Evolutionary conservation across 2,113 vertebrate genomes (phyloP), one percentile per base, ranked within the genome.

Genomic region (Boulengeromyrus knoepffleri): DNA sequence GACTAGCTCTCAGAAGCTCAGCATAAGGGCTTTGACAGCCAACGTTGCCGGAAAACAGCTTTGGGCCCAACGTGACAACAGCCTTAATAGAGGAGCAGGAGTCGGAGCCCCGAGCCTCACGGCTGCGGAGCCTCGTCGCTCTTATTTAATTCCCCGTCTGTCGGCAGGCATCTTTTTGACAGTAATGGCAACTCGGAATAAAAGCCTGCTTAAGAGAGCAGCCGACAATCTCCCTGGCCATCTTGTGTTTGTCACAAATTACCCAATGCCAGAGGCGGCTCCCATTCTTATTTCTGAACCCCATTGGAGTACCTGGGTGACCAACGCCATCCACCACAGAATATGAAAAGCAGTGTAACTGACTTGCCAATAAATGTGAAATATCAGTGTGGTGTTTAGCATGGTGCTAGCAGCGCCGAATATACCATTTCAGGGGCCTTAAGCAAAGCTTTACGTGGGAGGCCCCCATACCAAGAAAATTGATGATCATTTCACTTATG

Each of bases 111-210:
- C 15, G 10, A 83, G 77, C 15, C 77, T 42, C 45, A n/a, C 45
- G 36, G 80, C 21, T 46, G 36, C 8, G 36, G 15, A 21, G 42
- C 42, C 39, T 24, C 36, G 39, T 10, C 19, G 39, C 83, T 46
- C 45, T 47, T 45, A 85, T 85, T 85, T 85, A 85, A 85, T 85
- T 85, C 83, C 45, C 83, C 83, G 36, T 85, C 83, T 85, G 45
- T 47, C 45, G 39, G 19, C 19, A 85, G 83, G 39, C 83, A 85
- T 85, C 83, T 45, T 21, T 56, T 47, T 85, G 42, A 85, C 83
- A 85, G 83, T 85, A 85, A 85, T 85, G 42, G 83, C 17, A 47
- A 46, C 17, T 85, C 8, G 3, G 45, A 85, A 85, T 47, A 47
- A 85, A 85, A 85, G 21, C 8, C 45, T 85, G 42, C 45, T 47